Percentiles rank a stretch among this genome's conserved stretches.
Evolutionary conservation across 2,113 vertebrate genomes (phyloP).

Genomic region (Cryptotis parvus): DNA sequence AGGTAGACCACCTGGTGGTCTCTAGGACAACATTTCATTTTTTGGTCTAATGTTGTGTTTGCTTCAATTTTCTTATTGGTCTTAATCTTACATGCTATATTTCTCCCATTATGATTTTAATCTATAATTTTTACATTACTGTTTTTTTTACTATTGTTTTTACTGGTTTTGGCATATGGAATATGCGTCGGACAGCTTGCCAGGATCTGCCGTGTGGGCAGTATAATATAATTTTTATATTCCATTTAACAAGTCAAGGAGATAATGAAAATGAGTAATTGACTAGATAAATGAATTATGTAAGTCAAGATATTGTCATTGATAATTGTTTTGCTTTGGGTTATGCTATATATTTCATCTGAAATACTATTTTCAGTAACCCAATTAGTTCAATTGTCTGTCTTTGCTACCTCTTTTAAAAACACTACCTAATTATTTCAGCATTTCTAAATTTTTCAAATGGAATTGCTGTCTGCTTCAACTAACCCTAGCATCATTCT

Average conservation of each 20-base stretch:
- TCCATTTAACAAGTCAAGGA: not conserved
- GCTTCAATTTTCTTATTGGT: not conserved
- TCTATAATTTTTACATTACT: not conserved
- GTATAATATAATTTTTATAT: too few species aligned
- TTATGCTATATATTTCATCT: not conserved
- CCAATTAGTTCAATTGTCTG: not conserved
- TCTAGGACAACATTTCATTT: not conserved
- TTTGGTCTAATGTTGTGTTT: not conserved
- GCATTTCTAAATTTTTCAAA: not conserved
- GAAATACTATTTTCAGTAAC: not conserved
- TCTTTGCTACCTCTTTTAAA: not conserved
- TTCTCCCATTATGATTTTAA: not conserved
- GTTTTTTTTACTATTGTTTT: too few species aligned
- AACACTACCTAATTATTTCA: not conserved
- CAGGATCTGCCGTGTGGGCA: too few species aligned
- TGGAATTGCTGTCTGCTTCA: not conserved
- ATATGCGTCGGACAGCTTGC: too few species aligned
- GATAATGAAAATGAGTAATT: not conserved
- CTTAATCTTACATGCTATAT: not conserved
- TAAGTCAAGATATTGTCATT: not conserved
- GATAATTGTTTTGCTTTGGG: not conserved
- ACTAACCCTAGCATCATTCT: not conserved
- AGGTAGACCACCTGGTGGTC: too few species aligned
- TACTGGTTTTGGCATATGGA: too few species aligned
- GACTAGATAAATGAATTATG: not conserved